Evolutionary conservation across 2,113 vertebrate species (phyloP).

Genomic region (Trogon melanurus): DNA sequence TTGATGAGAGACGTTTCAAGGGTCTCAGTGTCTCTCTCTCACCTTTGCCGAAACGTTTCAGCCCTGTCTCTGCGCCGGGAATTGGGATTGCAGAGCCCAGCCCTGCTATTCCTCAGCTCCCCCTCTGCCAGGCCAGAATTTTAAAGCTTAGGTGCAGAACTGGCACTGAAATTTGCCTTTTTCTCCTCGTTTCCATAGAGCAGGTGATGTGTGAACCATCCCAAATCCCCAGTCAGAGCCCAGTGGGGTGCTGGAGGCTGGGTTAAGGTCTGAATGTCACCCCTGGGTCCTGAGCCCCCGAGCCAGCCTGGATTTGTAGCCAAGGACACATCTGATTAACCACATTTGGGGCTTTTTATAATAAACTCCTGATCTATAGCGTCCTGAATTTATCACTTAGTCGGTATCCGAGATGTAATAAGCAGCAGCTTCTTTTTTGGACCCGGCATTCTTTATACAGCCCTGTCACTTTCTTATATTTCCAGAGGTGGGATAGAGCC

Average conservation of each 20-base stretch:
- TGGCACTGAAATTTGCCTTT: background rate
- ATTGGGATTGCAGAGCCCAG: background rate
- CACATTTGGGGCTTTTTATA: background rate
- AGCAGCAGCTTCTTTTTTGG: conserved; percentile 4
- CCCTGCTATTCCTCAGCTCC: background rate
- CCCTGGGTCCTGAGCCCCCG: background rate
- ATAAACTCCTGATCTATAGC: background rate
- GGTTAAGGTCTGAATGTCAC: background rate
- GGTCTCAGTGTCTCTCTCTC: conserved; percentile 33
- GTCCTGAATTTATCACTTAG: background rate
- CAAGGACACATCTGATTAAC: background rate
- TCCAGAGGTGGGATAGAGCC: conserved; percentile 25
- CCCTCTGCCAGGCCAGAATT: background rate
- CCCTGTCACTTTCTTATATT: conserved; percentile 18
- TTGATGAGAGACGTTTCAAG: conserved; percentile 52
- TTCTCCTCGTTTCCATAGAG: background rate
- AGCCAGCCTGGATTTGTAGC: conserved; percentile 8
- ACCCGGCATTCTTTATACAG: conserved; percentile 36
- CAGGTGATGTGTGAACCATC: no score
- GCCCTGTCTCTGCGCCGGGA: background rate
- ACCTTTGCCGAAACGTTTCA: conserved; percentile 60
- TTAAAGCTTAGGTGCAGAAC: background rate
- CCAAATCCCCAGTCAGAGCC: background rate
- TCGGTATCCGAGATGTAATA: background rate
- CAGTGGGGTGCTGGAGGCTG: background rate